Base-by-base conservation (phyloP, 2,113 vertebrate genomes). In the Galeopterus variegatus region DNA sequence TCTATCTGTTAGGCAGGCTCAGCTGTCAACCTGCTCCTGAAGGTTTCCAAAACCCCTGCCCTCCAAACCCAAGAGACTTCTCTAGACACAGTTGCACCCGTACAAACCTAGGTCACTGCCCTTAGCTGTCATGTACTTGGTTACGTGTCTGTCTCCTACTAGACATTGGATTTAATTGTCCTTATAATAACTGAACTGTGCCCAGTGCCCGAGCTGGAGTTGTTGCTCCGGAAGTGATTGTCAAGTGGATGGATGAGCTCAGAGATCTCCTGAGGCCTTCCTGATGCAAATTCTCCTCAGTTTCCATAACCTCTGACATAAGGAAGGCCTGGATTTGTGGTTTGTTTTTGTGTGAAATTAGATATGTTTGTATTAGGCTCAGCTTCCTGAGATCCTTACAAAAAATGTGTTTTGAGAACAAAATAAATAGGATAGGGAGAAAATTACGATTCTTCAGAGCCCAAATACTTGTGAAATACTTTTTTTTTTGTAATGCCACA, bases 371-470 rank as follows among this genome's bases (percentile, higher is more conserved):
- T 62, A 52, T 83, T 92, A 96, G 50, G 65, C n/a, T 88, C 0
- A 2, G 52, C 50, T 94, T 72, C 56, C 93, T 94, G 72, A 45
- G 91, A 93, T 93, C 52, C 54, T 93, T 84, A 52, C 48, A 82
- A 96, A 41, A 93, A 82, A 90, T 95, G 50, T 88, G 81, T 88
- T 86, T 96, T 52, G 31, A 93, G 87, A 82, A 84, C 12, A 76
- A 92, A 76, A 84, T 79, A 95, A 94, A 86, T 75, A 90, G 14
- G 31, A 54, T 64, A 41, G 80, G 41, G 62, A 75, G 50, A 95
- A 92, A 69, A 95, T 77, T 21, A 93, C 72, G 73, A 91, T 75
- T 60, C 94, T 83, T 88, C 12, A 41, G 60, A 52, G 76, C 89
- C 69, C 76, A 80, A 92, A 90, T 85, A 79, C 56, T 93, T 60